Evolutionary conservation across 2,797 vertebrate genomes (phyloP), one percentile per base, ranked within the genome.

Genomic region (Anguilla pacifica): DNA sequence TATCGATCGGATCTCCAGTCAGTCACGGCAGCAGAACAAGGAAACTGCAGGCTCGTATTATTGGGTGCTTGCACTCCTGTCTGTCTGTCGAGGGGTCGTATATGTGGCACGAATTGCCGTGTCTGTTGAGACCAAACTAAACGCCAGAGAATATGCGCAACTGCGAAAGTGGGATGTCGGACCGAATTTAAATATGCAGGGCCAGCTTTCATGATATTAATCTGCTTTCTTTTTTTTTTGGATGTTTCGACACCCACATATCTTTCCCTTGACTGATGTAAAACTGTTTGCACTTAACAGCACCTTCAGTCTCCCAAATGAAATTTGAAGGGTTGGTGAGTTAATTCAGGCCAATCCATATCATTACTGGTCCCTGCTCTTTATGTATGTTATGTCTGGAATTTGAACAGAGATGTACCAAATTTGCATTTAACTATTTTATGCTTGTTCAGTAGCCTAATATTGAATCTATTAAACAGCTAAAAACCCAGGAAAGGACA

Each of bases 251-350:
- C 83, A 59, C 31, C 31, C 35, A 31, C 90, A 91, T 87, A 89
- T 92, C 88, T 91, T 91, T 90, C 91, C 93, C 91, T 90, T 91
- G 92, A 94, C 93, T 93, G 90, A 94, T 94, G 94, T 95, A 94
- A 94, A 95, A 95, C 95, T 95, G 93, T 95, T 95, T 95, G 93
- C 93, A 94, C 94, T 95, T 95, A 93, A 93, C 92, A 92, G 92
- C 94, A 93, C 94, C 94, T 94, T 93, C 91, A 94, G 94, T 94
- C 95, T 92, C 91, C 93, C 94, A 94, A 94, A 95, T 94, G 92
- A 94, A 95, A 95, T 95, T 95, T 95, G 94, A 6, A 82, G 46
- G 79, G 43, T n/a, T 82, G 79, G 9, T 82, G 51, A 51, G 79
- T 82, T 82, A 82, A 82, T 82, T 82, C 91, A 91, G 94, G 92